Conservation (phyloP, 2,888 invertebrate species). For the Clunio marinus region DNA sequence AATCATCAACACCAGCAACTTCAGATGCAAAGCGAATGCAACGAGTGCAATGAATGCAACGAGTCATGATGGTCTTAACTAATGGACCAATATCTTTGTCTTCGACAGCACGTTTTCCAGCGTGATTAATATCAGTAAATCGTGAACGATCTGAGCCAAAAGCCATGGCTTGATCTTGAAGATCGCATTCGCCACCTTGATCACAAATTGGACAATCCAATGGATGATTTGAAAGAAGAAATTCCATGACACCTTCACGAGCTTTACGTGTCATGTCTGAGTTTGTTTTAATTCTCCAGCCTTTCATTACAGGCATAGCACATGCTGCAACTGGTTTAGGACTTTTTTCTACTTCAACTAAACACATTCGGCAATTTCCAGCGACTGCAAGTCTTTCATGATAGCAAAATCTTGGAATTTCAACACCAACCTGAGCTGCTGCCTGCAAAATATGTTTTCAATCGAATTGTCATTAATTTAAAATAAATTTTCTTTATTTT, state of each 20-base stretch:
- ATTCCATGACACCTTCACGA: conserved; percentile 95
- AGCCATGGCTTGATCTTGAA: conserved; percentile 99
- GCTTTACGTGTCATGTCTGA: conserved; percentile 44
- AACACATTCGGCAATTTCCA: conserved; percentile 99
- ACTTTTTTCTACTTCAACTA: conserved; percentile 98
- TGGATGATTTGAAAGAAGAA: conserved; percentile 96
- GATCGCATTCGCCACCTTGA: conserved; percentile 90
- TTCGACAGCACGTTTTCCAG: conserved; percentile 94
- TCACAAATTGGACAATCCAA: conserved; percentile 99
- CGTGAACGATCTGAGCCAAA: conserved; percentile 93
- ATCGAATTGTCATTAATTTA: background rate
- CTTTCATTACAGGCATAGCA: conserved; percentile 99
- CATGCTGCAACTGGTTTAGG: conserved; percentile 98
- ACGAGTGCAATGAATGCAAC: conserved; percentile 98
- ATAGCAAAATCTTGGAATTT: conserved; percentile 98
- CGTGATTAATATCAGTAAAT: conserved; percentile 86
- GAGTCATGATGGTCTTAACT: conserved; percentile 98
- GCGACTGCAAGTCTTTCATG: conserved; percentile 98
- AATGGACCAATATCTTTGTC: conserved; percentile 98
- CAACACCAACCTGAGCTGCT: conserved; percentile 90
- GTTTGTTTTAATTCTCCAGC: conserved; percentile 97
- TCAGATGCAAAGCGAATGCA: conserved; percentile 98
- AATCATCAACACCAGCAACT: conserved; percentile 96
- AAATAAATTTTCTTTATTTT: conserved; percentile 41
- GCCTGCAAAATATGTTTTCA: conserved; percentile 60